Evolutionary conservation across 1,140 invertebrate species (phyloP), one percentile per base, ranked within the genome.

Genomic region (Centruroides vittatus): DNA sequence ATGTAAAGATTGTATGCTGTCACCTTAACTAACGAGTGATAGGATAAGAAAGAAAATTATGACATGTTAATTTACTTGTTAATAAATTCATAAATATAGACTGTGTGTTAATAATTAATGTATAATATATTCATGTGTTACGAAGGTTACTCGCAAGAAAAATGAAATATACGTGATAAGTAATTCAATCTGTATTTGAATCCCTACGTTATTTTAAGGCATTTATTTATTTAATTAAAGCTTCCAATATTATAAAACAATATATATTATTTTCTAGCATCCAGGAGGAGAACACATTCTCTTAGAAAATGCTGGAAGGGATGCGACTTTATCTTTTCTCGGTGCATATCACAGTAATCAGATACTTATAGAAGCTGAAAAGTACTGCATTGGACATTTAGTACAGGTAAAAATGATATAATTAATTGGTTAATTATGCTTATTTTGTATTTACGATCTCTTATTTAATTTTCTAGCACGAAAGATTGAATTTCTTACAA

Each of bases 251-350:
- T 41, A 6, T 41, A 41, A 8, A 41, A 8, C 5, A 59, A 11
- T 9, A 23, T 9, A 23, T 65, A 69, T 67, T 66, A 68, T 61
- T 65, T 71, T 72, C 6, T 70, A 86, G 77, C 91, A 94, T 76
- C 89, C 90, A 0, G 91, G 90, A 41, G 90, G 90, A 4, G 78
- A 79, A 3, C 89, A 93, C 36, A 78, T 93, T 1, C 79, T 94
- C 48, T 68, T 91, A 63, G 90, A 94, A 67, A 82, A 91, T 70
- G 89, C 88, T 0, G 92, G 92, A 2, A 77, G 84, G 5, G 92
- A 95, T 72, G 89, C 87, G 0, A 92, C 87, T 3, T 74, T 88
- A 1, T 84, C 89, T 0, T 93, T 93, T 73, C 76, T 85, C 35
- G 84, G 87, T 23, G 82, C 84, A 0, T 89, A 89, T 1, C 89